These are phyloP conservation scores for Eupeodes latifasciatus DNA, from an alignment of 2,888 invertebrate genomes.

Conservation along the genomic window DNA sequence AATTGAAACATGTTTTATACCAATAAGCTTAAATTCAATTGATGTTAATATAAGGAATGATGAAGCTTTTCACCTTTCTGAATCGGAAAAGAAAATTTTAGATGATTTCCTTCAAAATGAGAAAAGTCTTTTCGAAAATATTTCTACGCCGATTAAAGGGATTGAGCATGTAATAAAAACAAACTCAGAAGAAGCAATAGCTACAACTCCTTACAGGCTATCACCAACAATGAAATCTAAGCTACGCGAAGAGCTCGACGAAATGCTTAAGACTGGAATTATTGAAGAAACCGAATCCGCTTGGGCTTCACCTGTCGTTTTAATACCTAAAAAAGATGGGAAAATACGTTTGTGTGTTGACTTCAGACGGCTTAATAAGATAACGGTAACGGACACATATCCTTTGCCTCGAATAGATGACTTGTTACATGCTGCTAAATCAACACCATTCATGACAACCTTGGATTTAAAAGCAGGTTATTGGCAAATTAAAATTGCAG, in stretches of 20 bases:
- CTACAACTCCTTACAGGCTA: slow-evolving; percentile 50
- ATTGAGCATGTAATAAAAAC: slow-evolving; percentile 48
- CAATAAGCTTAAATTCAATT: slow-evolving; percentile 27
- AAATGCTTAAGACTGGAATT: slow-evolving; percentile 77
- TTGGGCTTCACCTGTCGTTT: slow-evolving; percentile 80
- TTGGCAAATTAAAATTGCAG: background rate
- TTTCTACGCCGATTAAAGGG: background rate
- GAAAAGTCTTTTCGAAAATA: slow-evolving; percentile 21
- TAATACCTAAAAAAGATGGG: slow-evolving; percentile 81
- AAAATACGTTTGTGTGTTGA: slow-evolving; percentile 79
- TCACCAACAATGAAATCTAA: slow-evolving; percentile 31
- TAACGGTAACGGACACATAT: slow-evolving; percentile 78
- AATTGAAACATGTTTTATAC: slow-evolving; percentile 1
- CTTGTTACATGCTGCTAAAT: slow-evolving; percentile 79
- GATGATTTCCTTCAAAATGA: background rate
- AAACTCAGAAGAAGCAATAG: slow-evolving; percentile 46
- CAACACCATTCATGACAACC: slow-evolving; percentile 53
- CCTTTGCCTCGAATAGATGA: slow-evolving; percentile 83
- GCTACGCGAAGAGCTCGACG: slow-evolving; percentile 77
- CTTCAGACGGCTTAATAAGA: slow-evolving; percentile 78
- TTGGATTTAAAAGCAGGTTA: background rate
- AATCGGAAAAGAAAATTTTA: background rate
- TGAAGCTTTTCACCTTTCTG: slow-evolving; percentile 28
- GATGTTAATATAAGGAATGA: slow-evolving; percentile 6
- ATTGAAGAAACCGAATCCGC: slow-evolving; percentile 82